These are phyloP conservation scores for Drosophila seclusa DNA, from an alignment of 2,888 invertebrate genomes.

Conservation along the genomic window DNA sequence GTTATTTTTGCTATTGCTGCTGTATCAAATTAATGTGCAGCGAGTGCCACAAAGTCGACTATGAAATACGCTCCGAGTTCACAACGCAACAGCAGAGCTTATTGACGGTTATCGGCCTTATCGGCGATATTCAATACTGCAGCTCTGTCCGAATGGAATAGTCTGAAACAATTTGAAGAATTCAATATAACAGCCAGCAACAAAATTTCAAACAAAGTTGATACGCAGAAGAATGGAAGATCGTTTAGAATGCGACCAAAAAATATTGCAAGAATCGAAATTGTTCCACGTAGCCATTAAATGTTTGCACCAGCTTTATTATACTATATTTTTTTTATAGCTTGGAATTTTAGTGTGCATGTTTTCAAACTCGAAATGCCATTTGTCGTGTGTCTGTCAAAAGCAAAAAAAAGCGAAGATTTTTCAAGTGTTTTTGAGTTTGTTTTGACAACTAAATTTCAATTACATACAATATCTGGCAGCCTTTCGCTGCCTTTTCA, in stretches of 20 bases:
- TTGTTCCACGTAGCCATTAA: background rate
- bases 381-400: conserved; percentile 50
- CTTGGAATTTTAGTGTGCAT: conserved; percentile 14
- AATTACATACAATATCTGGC: conserved; percentile 30
- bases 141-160: background rate
- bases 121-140: background rate
- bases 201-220: background rate
- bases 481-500: conserved; percentile 21
- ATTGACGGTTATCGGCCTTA: conserved; percentile 4
- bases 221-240: background rate
- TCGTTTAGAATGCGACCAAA: background rate
- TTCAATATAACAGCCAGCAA: background rate
- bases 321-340: background rate
- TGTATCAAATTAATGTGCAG: conserved; percentile 7
- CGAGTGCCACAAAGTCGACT: conserved; percentile 22
- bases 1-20: conserved; percentile 8
- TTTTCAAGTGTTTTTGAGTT: conserved; percentile 44
- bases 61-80: conserved; percentile 27
- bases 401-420: conserved; percentile 23
- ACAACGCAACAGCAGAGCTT: background rate
- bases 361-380: conserved; percentile 28
- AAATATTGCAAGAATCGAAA: background rate
- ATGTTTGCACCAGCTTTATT: background rate
- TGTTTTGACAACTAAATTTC: conserved; percentile 60
- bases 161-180: background rate